Evolutionary conservation across 2,888 invertebrate species (phyloP).

Genomic region (Cotesia congregata): DNA sequence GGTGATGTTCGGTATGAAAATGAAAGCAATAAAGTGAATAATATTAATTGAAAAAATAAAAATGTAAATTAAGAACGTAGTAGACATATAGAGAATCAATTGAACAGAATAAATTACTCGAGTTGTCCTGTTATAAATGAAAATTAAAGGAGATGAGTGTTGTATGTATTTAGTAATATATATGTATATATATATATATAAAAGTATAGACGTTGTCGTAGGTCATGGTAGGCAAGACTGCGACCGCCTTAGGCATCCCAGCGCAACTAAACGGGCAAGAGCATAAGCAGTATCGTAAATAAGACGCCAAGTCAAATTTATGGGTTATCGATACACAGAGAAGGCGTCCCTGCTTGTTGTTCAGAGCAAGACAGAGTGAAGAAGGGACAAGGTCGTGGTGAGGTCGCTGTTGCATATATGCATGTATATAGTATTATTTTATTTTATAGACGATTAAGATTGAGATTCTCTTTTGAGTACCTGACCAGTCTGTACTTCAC

Average conservation of each 20-base stretch:
- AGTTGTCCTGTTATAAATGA: not conserved
- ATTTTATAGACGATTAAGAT: not conserved
- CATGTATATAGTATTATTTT: slow-evolving; percentile 7
- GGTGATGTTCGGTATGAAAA: not conserved
- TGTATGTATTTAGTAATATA: not conserved
- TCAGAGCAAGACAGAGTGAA: not conserved
- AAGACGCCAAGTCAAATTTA: slow-evolving; percentile 33
- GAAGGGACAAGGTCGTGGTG: slow-evolving; percentile 8
- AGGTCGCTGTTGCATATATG: slow-evolving; percentile 4
- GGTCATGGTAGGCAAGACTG: slow-evolving; percentile 24
- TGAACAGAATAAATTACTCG: slow-evolving; percentile 12
- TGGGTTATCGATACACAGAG: slow-evolving; percentile 24
- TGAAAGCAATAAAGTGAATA: not conserved
- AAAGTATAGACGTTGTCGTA: slow-evolving; percentile 29
- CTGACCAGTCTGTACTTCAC: not conserved
- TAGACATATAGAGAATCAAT: not conserved
- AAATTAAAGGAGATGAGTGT: slow-evolving; percentile 4
- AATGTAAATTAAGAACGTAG: slow-evolving; percentile 5
- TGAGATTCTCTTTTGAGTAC: not conserved
- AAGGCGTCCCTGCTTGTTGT: slow-evolving; percentile 12
- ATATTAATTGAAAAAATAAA: not conserved
- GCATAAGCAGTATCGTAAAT: slow-evolving; percentile 22
- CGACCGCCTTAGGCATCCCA: slow-evolving; percentile 19
- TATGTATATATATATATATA: no score
- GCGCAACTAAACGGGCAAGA: slow-evolving; percentile 17